These are phyloP conservation scores for Petaurus breviceps DNA, from an alignment of 2,113 vertebrate species.

Conservation along the genomic window DNA sequence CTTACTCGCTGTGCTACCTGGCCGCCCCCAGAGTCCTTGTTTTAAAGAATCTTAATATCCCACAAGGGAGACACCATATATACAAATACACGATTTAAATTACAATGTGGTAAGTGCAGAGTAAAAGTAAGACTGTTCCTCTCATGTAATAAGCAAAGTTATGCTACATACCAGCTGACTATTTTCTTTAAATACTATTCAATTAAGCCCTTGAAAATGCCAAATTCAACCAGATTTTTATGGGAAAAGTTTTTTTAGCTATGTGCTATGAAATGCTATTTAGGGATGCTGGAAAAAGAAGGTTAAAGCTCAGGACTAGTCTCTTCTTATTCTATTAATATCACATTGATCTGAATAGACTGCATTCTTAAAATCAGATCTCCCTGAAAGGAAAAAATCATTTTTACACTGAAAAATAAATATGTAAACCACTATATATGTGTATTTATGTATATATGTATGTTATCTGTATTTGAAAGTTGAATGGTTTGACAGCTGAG, in stretches of 20 bases:
- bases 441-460: neutral
- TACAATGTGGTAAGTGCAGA: neutral
- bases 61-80: neutral
- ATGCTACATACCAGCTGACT: neutral
- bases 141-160: neutral
- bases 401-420: neutral
- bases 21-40: too few species aligned
- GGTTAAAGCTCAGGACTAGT: neutral
- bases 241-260: slow-evolving; percentile 32
- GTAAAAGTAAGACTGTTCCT: neutral
- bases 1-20: too few species aligned
- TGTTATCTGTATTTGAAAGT: neutral
- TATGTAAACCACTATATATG: neutral
- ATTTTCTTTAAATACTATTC: neutral
- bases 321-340: neutral
- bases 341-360: neutral
- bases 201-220: neutral
- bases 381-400: neutral
- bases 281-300: neutral
- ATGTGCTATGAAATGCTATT: neutral
- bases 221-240: neutral
- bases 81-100: neutral
- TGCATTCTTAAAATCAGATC: neutral
- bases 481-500: too few species aligned
- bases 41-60: neutral